A percentile compares a stretch with the other conserved stretches of the same genome.
Evolutionary conservation across 2,888 invertebrate genomes (phyloP).

Genomic region (Drosophila ochracea): DNA sequence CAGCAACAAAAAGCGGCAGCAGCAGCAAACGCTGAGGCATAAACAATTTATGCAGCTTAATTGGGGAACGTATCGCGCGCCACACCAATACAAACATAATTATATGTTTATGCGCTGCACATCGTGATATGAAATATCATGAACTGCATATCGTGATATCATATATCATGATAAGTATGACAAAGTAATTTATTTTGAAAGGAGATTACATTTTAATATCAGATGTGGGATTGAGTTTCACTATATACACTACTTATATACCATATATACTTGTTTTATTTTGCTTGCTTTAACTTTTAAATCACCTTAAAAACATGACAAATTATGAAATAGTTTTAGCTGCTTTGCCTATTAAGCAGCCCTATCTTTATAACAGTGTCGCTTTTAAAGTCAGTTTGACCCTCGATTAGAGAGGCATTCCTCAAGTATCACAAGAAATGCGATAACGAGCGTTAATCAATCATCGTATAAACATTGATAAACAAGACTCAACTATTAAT

Average conservation of each 20-base stretch:
- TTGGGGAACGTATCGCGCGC: slow-evolving; percentile 51
- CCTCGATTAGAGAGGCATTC: neutral
- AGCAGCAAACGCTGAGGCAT: slow-evolving; percentile 35
- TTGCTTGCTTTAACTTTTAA: neutral
- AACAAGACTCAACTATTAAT: slow-evolving; percentile 26
- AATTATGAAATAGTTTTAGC: neutral
- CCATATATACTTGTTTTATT: neutral
- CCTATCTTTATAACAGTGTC: neutral
- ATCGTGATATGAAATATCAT: slow-evolving; percentile 3
- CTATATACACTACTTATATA: neutral
- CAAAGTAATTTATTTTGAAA: neutral
- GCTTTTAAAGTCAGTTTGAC: neutral
- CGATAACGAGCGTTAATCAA: slow-evolving; percentile 1
- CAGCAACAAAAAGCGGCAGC: slow-evolving; percentile 26
- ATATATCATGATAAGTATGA: neutral
- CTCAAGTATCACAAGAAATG: neutral
- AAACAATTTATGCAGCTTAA: slow-evolving; percentile 53
- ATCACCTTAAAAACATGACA: neutral
- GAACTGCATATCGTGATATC: slow-evolving; percentile 12
- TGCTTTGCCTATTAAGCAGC: neutral
- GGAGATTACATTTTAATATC: neutral
- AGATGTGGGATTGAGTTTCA: neutral
- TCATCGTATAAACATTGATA: slow-evolving; percentile 47
- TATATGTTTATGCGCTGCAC: slow-evolving; percentile 37
- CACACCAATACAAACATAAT: slow-evolving; percentile 9